Conservation (phyloP, 2,113 vertebrate genomes). For the Calyptommatus sinebrachiatus region DNA sequence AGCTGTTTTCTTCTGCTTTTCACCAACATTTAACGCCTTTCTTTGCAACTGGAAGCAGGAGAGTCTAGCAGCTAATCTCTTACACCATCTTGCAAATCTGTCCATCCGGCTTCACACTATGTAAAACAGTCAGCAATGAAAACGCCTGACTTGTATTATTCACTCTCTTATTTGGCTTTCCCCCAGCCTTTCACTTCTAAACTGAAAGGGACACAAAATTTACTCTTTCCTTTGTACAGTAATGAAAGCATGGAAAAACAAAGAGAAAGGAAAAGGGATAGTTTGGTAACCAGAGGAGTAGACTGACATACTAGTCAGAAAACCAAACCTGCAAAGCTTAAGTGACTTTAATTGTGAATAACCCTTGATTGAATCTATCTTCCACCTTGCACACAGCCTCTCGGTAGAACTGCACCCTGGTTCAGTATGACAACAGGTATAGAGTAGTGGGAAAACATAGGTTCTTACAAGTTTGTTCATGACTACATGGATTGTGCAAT, state of each 20-base stretch:
- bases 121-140: background rate
- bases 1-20: no score
- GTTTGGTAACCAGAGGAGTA: background rate
- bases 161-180: background rate
- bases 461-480: background rate
- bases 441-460: background rate
- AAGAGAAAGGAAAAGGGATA: no score
- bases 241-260: no score
- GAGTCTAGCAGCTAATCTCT: no score
- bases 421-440: background rate
- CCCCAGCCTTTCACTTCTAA: background rate
- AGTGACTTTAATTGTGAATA: background rate
- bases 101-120: background rate
- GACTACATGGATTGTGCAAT: background rate
- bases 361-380: background rate
- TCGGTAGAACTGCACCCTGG: background rate
- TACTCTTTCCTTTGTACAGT: no score
- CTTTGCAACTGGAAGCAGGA: background rate
- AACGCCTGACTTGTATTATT: background rate
- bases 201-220: background rate
- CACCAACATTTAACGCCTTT: background rate
- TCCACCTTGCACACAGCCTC: background rate
- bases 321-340: background rate
- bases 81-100: no score
- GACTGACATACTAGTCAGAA: background rate